Percentiles rank a stretch among this genome's conserved stretches.
phyloP scores from a whole-genome alignment of 1,140 invertebrate genomes.

The Drosophila subpulchrella region DNA sequence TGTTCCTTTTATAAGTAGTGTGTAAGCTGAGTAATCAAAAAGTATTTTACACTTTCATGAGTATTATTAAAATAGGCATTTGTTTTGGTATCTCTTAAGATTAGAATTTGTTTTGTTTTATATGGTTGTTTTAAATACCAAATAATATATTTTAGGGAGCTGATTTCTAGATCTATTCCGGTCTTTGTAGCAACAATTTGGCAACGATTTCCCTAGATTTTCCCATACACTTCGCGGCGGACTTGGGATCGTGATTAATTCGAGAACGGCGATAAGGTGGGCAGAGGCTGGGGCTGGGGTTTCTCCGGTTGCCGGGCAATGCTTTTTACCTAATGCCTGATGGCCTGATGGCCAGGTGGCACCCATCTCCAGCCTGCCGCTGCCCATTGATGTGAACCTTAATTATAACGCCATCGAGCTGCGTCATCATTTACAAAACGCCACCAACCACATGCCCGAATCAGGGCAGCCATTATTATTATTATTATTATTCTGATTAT shows the following conservation, averaged over 20 bases:
- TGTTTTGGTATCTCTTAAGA: too few relatives aligned
- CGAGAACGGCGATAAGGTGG: constrained; percentile 19
- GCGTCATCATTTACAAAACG: constrained; percentile 74
- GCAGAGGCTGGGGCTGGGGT: not conserved
- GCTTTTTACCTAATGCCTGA: constrained; percentile 48
- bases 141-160: too few relatives aligned
- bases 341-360: constrained; percentile 52
- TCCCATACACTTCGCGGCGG: constrained; percentile 30
- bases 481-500: constrained; percentile 24
- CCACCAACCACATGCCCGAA: constrained; percentile 41
- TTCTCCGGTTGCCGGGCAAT: constrained; percentile 28
- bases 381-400: constrained; percentile 65
- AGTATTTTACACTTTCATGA: too few relatives aligned
- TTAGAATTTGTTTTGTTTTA: too few relatives aligned
- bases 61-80: too few relatives aligned
- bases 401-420: constrained; percentile 78
- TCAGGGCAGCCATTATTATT: constrained; percentile 58
- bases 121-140: too few relatives aligned
- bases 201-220: constrained; percentile 24
- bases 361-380: constrained; percentile 33
- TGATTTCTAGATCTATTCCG: too few relatives aligned
- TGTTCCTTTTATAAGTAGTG: too few relatives aligned
- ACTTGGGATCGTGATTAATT: constrained; percentile 66
- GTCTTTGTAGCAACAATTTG: constrained; percentile 1
- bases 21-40: too few relatives aligned